Base-by-base conservation (phyloP, 2,888 invertebrate species). In the Campaea margaritaria region DNA sequence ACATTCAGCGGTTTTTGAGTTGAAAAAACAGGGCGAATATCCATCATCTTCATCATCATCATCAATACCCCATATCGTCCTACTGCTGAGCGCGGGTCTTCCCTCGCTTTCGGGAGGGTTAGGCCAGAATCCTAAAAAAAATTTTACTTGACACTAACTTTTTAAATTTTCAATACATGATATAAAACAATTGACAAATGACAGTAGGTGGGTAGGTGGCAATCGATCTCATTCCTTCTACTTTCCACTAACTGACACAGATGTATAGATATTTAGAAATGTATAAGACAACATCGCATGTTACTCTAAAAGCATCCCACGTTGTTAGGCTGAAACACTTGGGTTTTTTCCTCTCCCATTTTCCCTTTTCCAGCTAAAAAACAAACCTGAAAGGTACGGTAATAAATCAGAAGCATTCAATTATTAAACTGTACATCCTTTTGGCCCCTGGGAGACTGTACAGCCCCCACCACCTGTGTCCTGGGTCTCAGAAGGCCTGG, bases 391-490 rank as follows among this genome's bases (percentile, higher is more conserved):
- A 14, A 49, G 31, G 50, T 42, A 42, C 41, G 15, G 44, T 48
- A 52, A 58, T 59, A 59, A 59, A 59, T 59, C 54, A 27, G 34
- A 16, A 27, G 8, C 21, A 21, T 50, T 59, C 59, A 54, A 54
- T 59, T 53, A 59, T 59, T 53, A 49, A 59, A 10, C 27, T 14
- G 15, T 27, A 48, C 42, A 43, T 52, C 36, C 14, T 14, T 31
- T 13, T 2, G 21, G 16, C 4, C n/a, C 58, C 49, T 21, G 8
- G 9, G 52, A 31, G 58, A 34, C n/a, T 8, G 12, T 31, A 36
- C 38, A 31, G 44, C 7, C 51, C 13, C 43, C 41, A 47, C 31
- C 43, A 49, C 53, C 53, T 53, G 58, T 41, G 49, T 28, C 51
- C 58, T 41, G 39, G 15, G 16, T 9, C 31, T 10, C 13, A 27